These are phyloP conservation scores for Emmelina monodactyla DNA, from an alignment of 2,888 invertebrate species.

Conservation along the genomic window DNA sequence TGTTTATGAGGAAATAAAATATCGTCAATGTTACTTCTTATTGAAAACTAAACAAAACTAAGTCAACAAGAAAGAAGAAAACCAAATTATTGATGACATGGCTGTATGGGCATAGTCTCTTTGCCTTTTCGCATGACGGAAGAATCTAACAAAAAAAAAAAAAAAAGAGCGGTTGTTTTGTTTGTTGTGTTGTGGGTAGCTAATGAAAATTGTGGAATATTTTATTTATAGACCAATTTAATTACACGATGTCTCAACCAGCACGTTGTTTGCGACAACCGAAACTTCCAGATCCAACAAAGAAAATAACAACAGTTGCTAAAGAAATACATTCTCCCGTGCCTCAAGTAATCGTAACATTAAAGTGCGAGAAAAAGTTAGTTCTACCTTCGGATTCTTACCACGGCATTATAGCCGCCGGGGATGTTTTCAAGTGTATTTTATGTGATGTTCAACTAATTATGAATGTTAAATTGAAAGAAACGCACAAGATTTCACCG, in stretches of 20 bases:
- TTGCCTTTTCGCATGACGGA: too few relatives aligned
- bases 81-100: too few relatives aligned
- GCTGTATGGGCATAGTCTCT: too few relatives aligned
- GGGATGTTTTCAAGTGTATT: conserved; percentile 29
- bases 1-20: too few relatives aligned
- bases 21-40: too few relatives aligned
- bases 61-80: too few relatives aligned
- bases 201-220: neutral
- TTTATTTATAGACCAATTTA: neutral
- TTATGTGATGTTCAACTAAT: conserved; percentile 29
- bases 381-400: conserved; percentile 37
- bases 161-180: too few relatives aligned
- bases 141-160: too few relatives aligned
- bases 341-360: conserved; percentile 28
- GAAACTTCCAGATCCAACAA: conserved; percentile 18
- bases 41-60: too few relatives aligned
- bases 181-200: neutral
- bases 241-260: neutral
- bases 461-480: conserved; percentile 22
- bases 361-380: conserved; percentile 29
- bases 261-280: conserved; percentile 23
- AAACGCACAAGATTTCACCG: conserved; percentile 24
- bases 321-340: conserved; percentile 10
- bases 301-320: neutral
- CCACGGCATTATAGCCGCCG: conserved; percentile 31